Percentiles rank a stretch among this genome's conserved stretches.
These are phyloP conservation scores for Caenorhabditis panamensis DNA, from an alignment of 2,888 invertebrate species.

Conservation along the genomic window DNA sequence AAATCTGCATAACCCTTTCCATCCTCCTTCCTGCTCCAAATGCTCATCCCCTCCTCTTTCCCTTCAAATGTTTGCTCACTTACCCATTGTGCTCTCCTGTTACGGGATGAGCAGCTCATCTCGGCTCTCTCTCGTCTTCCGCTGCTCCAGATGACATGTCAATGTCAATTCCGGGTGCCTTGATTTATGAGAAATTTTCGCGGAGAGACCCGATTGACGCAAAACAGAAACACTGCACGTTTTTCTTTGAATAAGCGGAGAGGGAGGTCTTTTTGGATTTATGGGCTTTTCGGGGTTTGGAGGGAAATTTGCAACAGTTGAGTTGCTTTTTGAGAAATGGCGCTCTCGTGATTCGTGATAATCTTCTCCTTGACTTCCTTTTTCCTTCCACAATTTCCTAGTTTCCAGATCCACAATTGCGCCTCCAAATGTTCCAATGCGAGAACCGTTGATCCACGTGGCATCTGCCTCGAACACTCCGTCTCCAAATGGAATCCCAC, in stretches of 20 bases:
- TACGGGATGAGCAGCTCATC: slow-evolving; percentile 31
- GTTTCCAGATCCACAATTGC: slow-evolving; percentile 17
- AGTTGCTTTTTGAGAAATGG: no score
- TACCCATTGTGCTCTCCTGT: slow-evolving; percentile 57
- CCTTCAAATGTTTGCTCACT: slow-evolving; percentile 46
- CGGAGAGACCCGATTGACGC: neutral
- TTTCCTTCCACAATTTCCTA: neutral
- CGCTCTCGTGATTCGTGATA: no score
- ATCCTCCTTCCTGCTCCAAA: neutral
- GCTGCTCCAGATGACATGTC: slow-evolving; percentile 55
- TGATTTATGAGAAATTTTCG: slow-evolving; percentile 46
- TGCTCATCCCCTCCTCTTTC: slow-evolving; percentile 26
- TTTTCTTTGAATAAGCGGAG: neutral
- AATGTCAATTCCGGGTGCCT: slow-evolving; percentile 44
- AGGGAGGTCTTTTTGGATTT: neutral
- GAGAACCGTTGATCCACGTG: slow-evolving; percentile 43
- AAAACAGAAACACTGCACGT: slow-evolving; percentile 5
- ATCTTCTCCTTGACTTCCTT: neutral
- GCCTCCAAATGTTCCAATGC: slow-evolving; percentile 20
- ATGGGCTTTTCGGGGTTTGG: no score
- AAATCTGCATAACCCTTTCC: slow-evolving; percentile 39
- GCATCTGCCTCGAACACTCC: slow-evolving; percentile 18
- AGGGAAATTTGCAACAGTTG: no score
- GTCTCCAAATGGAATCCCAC: slow-evolving; percentile 6
- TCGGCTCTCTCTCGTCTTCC: slow-evolving; percentile 24